Conservation (phyloP, 2,113 vertebrate genomes). For the Bubo scandiacus region DNA sequence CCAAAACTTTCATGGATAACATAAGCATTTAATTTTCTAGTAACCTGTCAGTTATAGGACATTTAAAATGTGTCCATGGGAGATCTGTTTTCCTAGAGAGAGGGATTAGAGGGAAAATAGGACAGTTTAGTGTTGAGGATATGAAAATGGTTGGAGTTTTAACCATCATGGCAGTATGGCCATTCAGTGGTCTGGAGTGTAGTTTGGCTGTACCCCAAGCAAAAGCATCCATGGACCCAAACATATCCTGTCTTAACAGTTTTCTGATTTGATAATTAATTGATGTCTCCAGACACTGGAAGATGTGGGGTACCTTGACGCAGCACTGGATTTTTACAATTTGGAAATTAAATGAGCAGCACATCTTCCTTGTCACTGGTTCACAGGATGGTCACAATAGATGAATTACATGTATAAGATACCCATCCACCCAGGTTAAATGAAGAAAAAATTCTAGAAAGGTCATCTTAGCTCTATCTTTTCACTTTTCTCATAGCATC, state of each 20-base stretch:
- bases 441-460: background rate
- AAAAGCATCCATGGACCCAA: background rate
- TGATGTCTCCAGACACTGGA: background rate
- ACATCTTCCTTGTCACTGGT: background rate
- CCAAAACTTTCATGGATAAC: background rate
- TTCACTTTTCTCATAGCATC: background rate
- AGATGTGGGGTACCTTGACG: background rate
- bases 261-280: background rate
- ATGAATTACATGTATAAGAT: background rate
- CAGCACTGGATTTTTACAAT: background rate
- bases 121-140: background rate
- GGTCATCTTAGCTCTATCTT: background rate
- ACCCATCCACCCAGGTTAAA: background rate
- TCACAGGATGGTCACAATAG: background rate
- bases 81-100: background rate
- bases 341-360: background rate
- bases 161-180: background rate
- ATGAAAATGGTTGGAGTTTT: background rate
- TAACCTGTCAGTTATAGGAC: background rate
- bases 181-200: background rate
- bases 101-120: background rate
- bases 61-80: background rate
- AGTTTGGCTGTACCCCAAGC: background rate
- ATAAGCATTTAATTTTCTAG: background rate
- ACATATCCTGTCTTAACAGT: rapidly evolving